phyloP scores from a whole-genome alignment of 2,113 vertebrate genomes.

The Osmerus mordax region DNA sequence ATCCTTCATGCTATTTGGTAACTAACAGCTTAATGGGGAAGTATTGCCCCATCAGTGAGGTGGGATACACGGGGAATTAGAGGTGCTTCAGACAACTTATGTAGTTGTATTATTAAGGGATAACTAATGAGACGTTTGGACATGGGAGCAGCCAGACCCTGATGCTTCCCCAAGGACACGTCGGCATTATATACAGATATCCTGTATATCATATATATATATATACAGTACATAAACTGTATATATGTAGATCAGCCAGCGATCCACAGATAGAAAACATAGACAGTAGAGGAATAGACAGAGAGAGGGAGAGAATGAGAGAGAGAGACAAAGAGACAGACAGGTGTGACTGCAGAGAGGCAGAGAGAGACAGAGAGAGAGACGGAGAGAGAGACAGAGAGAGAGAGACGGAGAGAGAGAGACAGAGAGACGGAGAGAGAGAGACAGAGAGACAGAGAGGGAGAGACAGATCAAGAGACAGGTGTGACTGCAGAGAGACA shows the following conservation, averaged over 20 bases:
- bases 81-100: too few species aligned
- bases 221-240: not conserved
- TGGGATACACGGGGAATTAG: constrained; percentile 35
- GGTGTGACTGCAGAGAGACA: constrained; percentile 78
- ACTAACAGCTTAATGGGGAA: constrained; percentile 41
- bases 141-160: too few species aligned
- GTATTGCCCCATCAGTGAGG: constrained; percentile 25
- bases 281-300: not conserved
- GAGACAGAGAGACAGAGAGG: not conserved
- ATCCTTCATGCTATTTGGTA: constrained; percentile 39
- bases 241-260: not conserved
- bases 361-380: constrained; percentile 42
- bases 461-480: constrained; percentile 53
- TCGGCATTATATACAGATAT: not conserved
- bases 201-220: not conserved
- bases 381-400: constrained; percentile 30
- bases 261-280: too few species aligned
- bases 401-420: constrained; percentile 3
- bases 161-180: not conserved
- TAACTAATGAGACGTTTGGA: too few species aligned
- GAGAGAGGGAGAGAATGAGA: too few species aligned
- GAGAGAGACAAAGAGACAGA: too few species aligned
- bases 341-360: constrained; percentile 16
- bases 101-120: too few species aligned
- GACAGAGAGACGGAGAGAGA: constrained; percentile 6